Evolutionary conservation across 1,140 invertebrate species (phyloP), one percentile per base, ranked within the genome.

Genomic region (Drosophila melanica): DNA sequence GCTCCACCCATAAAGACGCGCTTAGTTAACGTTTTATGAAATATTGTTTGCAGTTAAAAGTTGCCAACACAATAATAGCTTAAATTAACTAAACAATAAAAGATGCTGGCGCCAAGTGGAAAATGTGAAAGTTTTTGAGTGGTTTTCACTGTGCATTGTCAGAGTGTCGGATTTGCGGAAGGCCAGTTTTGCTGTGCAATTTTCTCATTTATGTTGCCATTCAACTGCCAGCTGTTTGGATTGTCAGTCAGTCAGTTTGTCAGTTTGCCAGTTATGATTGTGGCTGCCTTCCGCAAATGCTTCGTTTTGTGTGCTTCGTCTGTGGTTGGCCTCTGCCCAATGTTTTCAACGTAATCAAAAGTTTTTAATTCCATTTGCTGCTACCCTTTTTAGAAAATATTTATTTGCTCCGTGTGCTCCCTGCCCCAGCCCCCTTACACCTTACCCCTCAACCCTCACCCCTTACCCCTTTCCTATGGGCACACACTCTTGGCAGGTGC

Each of bases 331-430:
- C 48, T 16, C 45, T 50, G 42, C 45, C 41, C 33, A 75, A 39
- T 75, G 41, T 70, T 79, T 66, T 73, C 47, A 39, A 62, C 64
- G 64, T 66, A 84, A 85, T 85, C 81, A 85, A 85, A 85, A 80
- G 60, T 80, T 84, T 71, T 63, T 74, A 65, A 80, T 85, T 70
- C 62, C 65, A 80, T 85, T 84, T 77, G 27, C 59, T 53, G 45
- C 37, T 65, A 47, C 20, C 59, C 33, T 48, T 30, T 58, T 68
- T 63, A 45, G 35, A 44, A 30, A 30, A 33, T 70, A 47, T 58
- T 60, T 55, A 39, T 47, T 57, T 69, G 42, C 39, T 54, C 20
- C 20, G 20, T 23, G 2, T 23, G 20, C 3, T 35, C 27, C 35
- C 45, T 48, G 7, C 16, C 16, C 12, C 42, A 23, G 3, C 30